Evolutionary conservation across 2,888 invertebrate genomes (phyloP).

Genomic region (Pocota personata): DNA sequence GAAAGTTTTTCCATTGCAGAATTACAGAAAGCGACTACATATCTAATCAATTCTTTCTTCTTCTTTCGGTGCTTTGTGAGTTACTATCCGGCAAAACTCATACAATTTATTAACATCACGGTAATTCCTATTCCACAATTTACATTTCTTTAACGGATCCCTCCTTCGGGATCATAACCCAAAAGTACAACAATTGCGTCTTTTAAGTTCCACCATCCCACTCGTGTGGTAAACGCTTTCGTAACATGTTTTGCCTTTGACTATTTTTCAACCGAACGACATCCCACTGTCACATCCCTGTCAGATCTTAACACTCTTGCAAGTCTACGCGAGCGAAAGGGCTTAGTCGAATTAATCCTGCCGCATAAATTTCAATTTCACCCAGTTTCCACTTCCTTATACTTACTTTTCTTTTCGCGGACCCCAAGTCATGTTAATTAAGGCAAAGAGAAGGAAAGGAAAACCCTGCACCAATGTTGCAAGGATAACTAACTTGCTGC

Average conservation of each 20-base stretch:
- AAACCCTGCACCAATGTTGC: constrained; percentile 22
- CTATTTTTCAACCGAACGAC: background rate
- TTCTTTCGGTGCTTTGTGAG: too few species aligned
- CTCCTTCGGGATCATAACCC: background rate
- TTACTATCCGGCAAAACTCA: background rate
- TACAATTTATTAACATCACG: background rate
- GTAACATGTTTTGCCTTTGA: constrained; percentile 11
- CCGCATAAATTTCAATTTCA: constrained; percentile 68
- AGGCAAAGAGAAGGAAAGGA: constrained; percentile 10
- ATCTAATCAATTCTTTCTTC: too few species aligned
- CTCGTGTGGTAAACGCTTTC: background rate
- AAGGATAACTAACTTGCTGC: constrained; percentile 49
- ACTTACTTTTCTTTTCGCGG: background rate
- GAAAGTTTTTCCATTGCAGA: too few species aligned
- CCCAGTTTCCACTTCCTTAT: constrained; percentile 52
- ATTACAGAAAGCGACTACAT: too few species aligned
- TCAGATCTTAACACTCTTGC: constrained; percentile 56
- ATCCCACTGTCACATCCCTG: constrained; percentile 52
- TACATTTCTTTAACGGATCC: background rate
- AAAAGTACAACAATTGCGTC: background rate
- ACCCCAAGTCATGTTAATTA: constrained; percentile 69
- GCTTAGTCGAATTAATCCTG: constrained; percentile 57
- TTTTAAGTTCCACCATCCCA: background rate
- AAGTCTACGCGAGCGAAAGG: constrained; percentile 12
- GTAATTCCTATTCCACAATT: background rate